phyloP scores from a whole-genome alignment of 2,888 invertebrate genomes.

The Ferrisia virgata region DNA sequence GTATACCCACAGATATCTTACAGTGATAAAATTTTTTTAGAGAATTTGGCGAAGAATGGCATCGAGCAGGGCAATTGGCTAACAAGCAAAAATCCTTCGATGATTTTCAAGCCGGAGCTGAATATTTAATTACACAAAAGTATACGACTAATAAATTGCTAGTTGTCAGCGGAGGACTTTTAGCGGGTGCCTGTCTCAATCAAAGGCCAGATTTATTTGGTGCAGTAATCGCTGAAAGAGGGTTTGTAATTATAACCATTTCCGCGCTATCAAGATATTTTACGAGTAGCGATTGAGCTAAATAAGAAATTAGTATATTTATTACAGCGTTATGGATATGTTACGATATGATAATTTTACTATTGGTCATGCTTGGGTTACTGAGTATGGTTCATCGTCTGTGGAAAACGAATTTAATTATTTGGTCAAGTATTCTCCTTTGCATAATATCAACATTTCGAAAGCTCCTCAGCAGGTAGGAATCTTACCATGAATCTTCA shows the following conservation, averaged over 20 bases:
- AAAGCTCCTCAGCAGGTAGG: no score
- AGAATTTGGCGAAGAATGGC: slow-evolving; percentile 97
- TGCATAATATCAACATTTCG: no score
- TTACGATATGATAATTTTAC: slow-evolving; percentile 96
- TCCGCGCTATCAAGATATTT: no score
- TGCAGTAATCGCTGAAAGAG: slow-evolving; percentile 89
- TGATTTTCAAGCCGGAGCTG: slow-evolving; percentile 90
- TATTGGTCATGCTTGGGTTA: slow-evolving; percentile 84
- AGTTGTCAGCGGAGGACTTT: slow-evolving; percentile 89
- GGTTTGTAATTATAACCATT: slow-evolving; percentile 64
- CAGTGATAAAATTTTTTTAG: no score
- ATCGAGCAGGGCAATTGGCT: slow-evolving; percentile 81
- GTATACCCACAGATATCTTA: no score
- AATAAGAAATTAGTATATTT: not conserved
- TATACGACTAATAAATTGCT: slow-evolving; percentile 74
- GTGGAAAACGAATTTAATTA: slow-evolving; percentile 81
- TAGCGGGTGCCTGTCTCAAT: slow-evolving; percentile 92
- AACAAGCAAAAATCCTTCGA: slow-evolving; percentile 98
- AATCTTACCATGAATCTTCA: no score
- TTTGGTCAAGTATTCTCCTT: slow-evolving; percentile 82
- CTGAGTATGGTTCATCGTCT: slow-evolving; percentile 63
- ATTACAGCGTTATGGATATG: slow-evolving; percentile 92
- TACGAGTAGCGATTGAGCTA: slow-evolving; percentile 33
- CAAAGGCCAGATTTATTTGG: slow-evolving; percentile 93
- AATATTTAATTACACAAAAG: slow-evolving; percentile 74